phyloP scores from a whole-genome alignment of 2,113 vertebrate genomes.

The Corythoichthys haematopterus region DNA sequence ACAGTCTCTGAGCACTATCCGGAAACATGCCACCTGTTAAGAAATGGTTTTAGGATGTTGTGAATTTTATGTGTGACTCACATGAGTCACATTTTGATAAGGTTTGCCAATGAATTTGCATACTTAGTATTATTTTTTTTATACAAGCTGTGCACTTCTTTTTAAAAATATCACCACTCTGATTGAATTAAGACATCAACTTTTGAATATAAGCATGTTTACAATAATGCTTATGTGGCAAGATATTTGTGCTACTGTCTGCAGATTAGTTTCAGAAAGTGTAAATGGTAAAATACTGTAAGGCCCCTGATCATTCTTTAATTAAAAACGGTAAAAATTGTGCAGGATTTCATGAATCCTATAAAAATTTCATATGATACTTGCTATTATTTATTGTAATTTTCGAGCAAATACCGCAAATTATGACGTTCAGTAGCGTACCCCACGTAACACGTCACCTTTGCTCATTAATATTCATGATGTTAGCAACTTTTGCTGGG shows the following conservation, averaged over 20 bases:
- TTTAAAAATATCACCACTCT: constrained; percentile 22
- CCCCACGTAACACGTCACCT: no score
- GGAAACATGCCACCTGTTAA: constrained; percentile 48
- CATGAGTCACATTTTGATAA: background rate
- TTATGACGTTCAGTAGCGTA: background rate
- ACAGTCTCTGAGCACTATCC: constrained; percentile 7
- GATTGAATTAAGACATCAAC: constrained; percentile 41
- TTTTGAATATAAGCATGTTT: constrained; percentile 28
- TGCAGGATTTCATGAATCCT: constrained; percentile 1
- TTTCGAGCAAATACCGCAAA: background rate
- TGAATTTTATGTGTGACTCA: background rate
- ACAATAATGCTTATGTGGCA: no score
- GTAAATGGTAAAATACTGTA: constrained; percentile 13
- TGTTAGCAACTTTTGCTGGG: no score
- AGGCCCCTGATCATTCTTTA: constrained; percentile 8
- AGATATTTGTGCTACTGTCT: constrained; percentile 7
- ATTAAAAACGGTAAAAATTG: constrained; percentile 15
- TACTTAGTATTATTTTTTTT: constrained; percentile 3
- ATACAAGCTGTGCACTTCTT: background rate
- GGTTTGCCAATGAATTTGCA: background rate
- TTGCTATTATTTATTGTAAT: background rate
- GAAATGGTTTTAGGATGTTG: constrained; percentile 7
- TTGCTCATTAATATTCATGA: no score
- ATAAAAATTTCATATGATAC: background rate
- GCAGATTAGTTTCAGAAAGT: constrained; percentile 13